These are phyloP conservation scores for Siphlonurus alternatus DNA, from an alignment of 2,888 invertebrate genomes.

Conservation along the genomic window DNA sequence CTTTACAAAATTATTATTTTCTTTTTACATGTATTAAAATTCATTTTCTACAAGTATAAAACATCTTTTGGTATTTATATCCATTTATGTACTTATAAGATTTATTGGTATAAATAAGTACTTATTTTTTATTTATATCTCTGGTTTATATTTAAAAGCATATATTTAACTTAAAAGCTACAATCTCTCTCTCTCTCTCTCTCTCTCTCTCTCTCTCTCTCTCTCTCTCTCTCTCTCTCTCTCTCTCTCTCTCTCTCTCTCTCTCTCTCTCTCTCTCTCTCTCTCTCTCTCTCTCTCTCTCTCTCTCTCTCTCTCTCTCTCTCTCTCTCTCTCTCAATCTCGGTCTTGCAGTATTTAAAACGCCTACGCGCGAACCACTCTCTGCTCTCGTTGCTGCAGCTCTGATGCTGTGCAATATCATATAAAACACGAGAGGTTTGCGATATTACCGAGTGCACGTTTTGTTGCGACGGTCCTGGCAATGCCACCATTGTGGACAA, in stretches of 20 bases:
- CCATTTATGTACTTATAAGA: too few relatives aligned
- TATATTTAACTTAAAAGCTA: constrained; percentile 4
- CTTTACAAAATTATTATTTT: too few relatives aligned
- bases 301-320: neutral
- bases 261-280: constrained; percentile 1
- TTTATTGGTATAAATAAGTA: too few relatives aligned
- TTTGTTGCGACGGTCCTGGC: neutral
- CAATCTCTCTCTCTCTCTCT: constrained; percentile 5
- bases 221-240: neutral
- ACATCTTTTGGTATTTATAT: too few relatives aligned
- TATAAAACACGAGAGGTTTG: too few relatives aligned
- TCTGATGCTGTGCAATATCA: too few relatives aligned
- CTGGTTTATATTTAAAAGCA: neutral
- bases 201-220: neutral
- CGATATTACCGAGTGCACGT: neutral
- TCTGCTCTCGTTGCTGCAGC: too few relatives aligned
- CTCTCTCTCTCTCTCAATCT: neutral
- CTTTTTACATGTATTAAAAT: neutral
- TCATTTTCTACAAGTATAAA: neutral
- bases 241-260: neutral
- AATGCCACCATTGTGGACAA: neutral
- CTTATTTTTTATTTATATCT: too few relatives aligned
- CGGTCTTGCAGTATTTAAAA: neutral
- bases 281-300: constrained; percentile 1
- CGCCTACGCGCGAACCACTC: too few relatives aligned